Evolutionary conservation across 2,888 invertebrate genomes (phyloP), one percentile per base, ranked within the genome.

Genomic region (Cryptops parisi): DNA sequence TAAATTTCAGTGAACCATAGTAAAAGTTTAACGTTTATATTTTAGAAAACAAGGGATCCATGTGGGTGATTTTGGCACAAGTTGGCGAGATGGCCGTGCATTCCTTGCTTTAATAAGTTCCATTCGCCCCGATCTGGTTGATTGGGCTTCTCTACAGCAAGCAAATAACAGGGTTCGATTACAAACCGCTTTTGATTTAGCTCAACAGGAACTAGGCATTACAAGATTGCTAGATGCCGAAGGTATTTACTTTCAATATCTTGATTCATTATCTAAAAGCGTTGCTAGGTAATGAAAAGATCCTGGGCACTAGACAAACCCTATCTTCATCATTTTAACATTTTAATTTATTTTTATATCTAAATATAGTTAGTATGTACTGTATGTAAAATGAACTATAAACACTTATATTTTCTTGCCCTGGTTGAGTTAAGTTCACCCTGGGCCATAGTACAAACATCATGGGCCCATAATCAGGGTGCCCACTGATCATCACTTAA

Each of bases 11-110:
- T 45, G 41, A 47, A 47, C 15, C n/a, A 47, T n/a, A n/a, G n/a
- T n/a, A n/a, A n/a, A n/a, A n/a, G n/a, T 33, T 33, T 12, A 33
- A 43, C 43, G 46, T 55, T 57, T 63, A 54, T 55, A 60, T 66
- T 64, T 19, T 70, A 90, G 86, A 72, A 84, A 87, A 65, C 80
- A 80, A 62, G 88, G 87, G 60, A 79, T 94, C 58, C 81, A 85
- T 71, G 85, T 96, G 47, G 80, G 80, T 71, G 93, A 96, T 72
- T 96, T 96, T 68, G 93, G 93, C 27, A 79, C 84, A 57, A 90
- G 90, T 64, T 96, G 96, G 96, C 78, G 93, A 62, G 93, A 94
- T 71, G 96, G 96, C 59, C 78, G 85, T 63, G 94, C 94, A 24
- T 96, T 96, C 76, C 77, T 94, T 54, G 91, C 91, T 48, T 84